phyloP scores from a whole-genome alignment of 2,797 vertebrate species.

The Myotis myotis region DNA sequence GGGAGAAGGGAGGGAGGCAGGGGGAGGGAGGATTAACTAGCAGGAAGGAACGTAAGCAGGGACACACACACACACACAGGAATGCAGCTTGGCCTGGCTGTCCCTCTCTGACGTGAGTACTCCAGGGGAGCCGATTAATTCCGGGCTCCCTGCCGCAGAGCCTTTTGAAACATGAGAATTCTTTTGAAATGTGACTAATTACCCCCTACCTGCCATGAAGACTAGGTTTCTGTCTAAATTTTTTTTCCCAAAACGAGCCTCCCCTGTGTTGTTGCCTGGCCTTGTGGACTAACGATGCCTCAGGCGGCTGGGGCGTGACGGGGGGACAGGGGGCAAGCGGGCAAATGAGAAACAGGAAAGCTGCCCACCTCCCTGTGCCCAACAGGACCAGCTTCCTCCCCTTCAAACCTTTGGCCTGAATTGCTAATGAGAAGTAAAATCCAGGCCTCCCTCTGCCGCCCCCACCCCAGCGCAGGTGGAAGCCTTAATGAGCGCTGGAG shows the following conservation, averaged over 20 bases:
- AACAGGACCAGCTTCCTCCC: too few relatives aligned
- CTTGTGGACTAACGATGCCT: neutral
- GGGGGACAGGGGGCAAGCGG: accelerated
- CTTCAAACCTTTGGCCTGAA: neutral
- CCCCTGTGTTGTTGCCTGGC: neutral
- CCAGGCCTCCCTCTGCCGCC: neutral
- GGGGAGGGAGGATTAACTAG: neutral
- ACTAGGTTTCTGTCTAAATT: neutral
- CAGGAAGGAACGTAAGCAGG: neutral
- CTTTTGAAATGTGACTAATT: conserved; percentile 69
- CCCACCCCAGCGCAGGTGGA: neutral
- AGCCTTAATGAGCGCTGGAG: neutral
- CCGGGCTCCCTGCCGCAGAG: neutral
- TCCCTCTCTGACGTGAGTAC: neutral
- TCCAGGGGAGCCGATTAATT: conserved; percentile 16
- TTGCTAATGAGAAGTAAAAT: neutral
- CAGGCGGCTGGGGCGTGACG: neutral
- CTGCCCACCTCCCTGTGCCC: neutral
- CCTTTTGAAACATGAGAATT: conserved; percentile 55
- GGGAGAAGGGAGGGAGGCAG: too few relatives aligned
- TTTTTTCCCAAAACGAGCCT: neutral
- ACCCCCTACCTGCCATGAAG: conserved; percentile 56
- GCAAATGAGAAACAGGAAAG: neutral
- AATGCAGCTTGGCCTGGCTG: neutral
- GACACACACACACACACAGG: neutral